Evolutionary conservation across 2,888 invertebrate genomes (phyloP), one percentile per base, ranked within the genome.

Genomic region (Eurytoma adleriae): DNA sequence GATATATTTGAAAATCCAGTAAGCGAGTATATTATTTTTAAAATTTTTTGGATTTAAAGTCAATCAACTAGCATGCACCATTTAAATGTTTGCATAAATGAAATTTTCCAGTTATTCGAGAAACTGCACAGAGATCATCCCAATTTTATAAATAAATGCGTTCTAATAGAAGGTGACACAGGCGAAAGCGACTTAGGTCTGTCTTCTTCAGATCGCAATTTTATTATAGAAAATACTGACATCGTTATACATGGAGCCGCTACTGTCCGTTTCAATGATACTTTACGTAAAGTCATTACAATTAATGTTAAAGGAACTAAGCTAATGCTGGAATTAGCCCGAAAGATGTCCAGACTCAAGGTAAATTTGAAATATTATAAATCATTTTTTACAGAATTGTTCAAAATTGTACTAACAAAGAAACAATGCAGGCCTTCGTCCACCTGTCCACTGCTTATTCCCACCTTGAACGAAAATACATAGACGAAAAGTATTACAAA

Each of bases 191-290:
- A 92, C 82, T 86, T 94, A 50, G 93, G 93, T 10, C 84, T 94
- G 20, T 91, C 90, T 50, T 85, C 88, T 3, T 91, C 92, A 61
- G 92, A 93, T 84, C 92, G 93, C 76, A 85, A 90, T 62, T 84
- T 87, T 5, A 82, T 93, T 14, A 85, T 86, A n/a, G 89, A 92
- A 16, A 92, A 93, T 82, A 93, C 94, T 0, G 91, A 92, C 73
- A 91, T 95, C 13, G 93, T 96, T 20, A 93, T 96, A 88, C 96
- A 96, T 87, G 94, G 93, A 56, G 96, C 96, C 0, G 96, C 96
- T 4, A 95, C 95, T 0, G 94, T 96, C 14, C 92, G 93, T 84
- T 96, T 96, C 86, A 95, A 96, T 86, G 96, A 95, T 86, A 93
- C 92, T 59, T 89, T 96, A 27, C 92, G 93, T 87, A 86, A 91